A percentile compares a stretch with the other conserved stretches of the same genome.
phyloP scores from a whole-genome alignment of 2,888 invertebrate species.

The Argyresthia albistria region DNA sequence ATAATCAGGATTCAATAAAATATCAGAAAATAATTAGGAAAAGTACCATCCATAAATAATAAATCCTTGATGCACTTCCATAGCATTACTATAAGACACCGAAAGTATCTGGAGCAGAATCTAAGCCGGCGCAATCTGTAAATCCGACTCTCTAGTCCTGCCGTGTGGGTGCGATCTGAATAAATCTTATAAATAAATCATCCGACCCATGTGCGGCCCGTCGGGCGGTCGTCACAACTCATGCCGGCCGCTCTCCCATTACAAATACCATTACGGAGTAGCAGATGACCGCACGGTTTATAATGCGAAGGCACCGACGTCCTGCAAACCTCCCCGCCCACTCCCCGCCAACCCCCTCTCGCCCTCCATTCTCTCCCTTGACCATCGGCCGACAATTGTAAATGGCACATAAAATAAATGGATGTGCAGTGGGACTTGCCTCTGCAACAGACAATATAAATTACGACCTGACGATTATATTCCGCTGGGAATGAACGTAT shows the following conservation, averaged over 20 bases:
- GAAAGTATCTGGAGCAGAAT: too few species aligned
- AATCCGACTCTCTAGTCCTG: too few species aligned
- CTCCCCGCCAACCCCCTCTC: slow-evolving; percentile 13
- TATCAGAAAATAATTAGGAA: too few species aligned
- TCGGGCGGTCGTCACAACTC: slow-evolving; percentile 38
- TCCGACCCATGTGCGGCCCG: slow-evolving; percentile 45
- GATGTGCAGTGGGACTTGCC: slow-evolving; percentile 73
- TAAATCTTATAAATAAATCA: slow-evolving; percentile 58
- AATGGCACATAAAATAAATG: slow-evolving; percentile 75
- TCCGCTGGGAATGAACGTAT: slow-evolving; percentile 69
- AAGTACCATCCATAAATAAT: too few species aligned
- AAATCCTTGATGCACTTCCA: too few species aligned
- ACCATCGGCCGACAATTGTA: slow-evolving; percentile 75
- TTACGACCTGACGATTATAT: slow-evolving; percentile 74
- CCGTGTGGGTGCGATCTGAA: slow-evolving; percentile 22
- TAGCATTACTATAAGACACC: too few species aligned
- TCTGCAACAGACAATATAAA: slow-evolving; percentile 75
- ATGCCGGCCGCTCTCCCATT: slow-evolving; percentile 53
- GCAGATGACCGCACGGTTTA: slow-evolving; percentile 74
- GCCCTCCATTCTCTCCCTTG: slow-evolving; percentile 57
- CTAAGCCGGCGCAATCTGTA: too few species aligned
- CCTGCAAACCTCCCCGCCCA: slow-evolving; percentile 22
- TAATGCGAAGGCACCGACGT: slow-evolving; percentile 66
- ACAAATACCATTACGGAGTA: slow-evolving; percentile 67
- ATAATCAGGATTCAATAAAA: too few species aligned